Conservation (phyloP, 2,888 invertebrate genomes). For the Nemotelus nigrinus region DNA sequence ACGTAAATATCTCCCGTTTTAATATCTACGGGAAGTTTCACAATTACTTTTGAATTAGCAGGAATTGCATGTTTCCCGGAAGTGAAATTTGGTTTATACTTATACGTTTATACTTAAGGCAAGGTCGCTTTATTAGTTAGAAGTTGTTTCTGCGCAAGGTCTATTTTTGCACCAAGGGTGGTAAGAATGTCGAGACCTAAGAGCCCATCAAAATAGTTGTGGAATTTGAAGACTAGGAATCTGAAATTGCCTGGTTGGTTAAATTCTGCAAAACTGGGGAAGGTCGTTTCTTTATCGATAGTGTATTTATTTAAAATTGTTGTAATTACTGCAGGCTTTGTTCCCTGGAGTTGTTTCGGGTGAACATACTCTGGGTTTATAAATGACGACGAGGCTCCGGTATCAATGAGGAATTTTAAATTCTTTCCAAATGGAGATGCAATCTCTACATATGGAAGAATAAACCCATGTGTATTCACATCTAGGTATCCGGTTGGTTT, state of each 20-base stretch:
- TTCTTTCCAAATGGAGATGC: background rate
- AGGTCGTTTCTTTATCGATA: no score
- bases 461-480: background rate
- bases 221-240: conserved; percentile 13
- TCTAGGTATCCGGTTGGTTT: background rate
- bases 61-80: no score
- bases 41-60: background rate
- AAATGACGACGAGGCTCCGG: no score
- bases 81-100: no score
- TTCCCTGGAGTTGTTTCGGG: background rate
- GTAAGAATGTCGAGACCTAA: background rate
- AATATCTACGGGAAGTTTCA: background rate
- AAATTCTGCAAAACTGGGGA: background rate
- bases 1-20: background rate
- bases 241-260: background rate
- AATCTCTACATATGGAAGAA: background rate
- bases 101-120: background rate
- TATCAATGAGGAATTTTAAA: no score
- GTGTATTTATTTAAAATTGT: background rate
- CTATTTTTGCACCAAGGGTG: no score
- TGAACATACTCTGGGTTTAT: no score
- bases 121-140: conserved; percentile 32
- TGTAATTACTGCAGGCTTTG: background rate
- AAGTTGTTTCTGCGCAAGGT: conserved; percentile 23
- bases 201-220: conserved; percentile 1